Evolutionary conservation across 2,113 vertebrate species (phyloP).

Genomic region (Malurus elegans): DNA sequence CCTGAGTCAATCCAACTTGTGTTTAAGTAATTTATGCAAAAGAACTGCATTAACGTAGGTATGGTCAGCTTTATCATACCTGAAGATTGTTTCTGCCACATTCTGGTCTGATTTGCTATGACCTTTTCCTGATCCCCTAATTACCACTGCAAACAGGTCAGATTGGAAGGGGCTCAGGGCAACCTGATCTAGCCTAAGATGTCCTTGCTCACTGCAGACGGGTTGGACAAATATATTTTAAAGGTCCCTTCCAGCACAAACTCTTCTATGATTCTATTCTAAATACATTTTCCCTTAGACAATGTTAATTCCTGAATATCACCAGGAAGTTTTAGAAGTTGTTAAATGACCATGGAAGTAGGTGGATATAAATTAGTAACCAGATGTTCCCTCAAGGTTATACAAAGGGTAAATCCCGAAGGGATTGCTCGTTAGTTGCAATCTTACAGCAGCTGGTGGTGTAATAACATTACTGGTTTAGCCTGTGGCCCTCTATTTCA

Average conservation of each 20-base stretch:
- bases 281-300: neutral
- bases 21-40: neutral
- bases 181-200: neutral
- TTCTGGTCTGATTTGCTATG: neutral
- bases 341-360: neutral
- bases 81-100: neutral
- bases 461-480: neutral
- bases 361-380: neutral
- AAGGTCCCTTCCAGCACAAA: neutral
- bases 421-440: neutral
- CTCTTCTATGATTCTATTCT: neutral
- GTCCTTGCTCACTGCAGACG: neutral
- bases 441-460: neutral
- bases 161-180: neutral
- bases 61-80: neutral
- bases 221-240: neutral
- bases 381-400: neutral
- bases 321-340: neutral
- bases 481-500: neutral
- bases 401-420: neutral
- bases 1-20: neutral
- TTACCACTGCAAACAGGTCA: neutral
- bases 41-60: rapidly evolving
- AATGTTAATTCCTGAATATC: neutral
- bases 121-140: neutral